Base-by-base conservation (phyloP, 1,140 invertebrate genomes). In the Andricus grossulariae region DNA sequence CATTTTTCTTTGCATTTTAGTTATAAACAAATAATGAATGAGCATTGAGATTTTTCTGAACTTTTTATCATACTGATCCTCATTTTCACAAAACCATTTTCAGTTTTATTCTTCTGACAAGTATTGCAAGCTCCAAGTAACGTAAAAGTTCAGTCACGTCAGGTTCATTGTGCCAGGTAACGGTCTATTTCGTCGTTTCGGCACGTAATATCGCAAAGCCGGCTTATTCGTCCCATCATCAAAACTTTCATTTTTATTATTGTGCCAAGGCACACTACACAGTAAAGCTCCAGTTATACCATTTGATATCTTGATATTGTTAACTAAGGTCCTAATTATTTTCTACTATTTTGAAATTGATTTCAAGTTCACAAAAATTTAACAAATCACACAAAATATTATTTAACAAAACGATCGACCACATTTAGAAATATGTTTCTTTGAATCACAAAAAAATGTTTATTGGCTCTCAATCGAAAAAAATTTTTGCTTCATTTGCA, bases 121-220 rank as follows among this genome's bases (percentile, higher is more conserved):
- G 60, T 66, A 21, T 25, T n/a, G 32, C 15, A 66, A 66, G 32
- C 60, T 39, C 8, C 8, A 1, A 1, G 21, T 39, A 66, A 66
- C 57, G 19, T 60, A 60, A 39, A 66, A 66, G 57, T 66, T 39
- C 15, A 66, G 25, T 66, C 60, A 66, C 60, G 25, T 66, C 60
- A 66, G 60, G 32, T 66, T 66, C 60, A 66, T 66, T 45, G 60
- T 66, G 39, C 8, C n/a, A 66, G 25, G 60, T 66, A 66, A 66
- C 25, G 60, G 25, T 66, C 60, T 25, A 13, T 66, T 66, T 66
- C 32, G 60, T 15, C 60, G 60, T 39, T 66, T 66, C 25, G 25
- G 60, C 60, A 66, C 60, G 60, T 66, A 66, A 66, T 66, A 66
- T 66, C 25, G 60, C 60, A 66, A 66, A 66, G 60, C 60, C 60